Base-by-base conservation (phyloP, 2,888 invertebrate genomes). In the Chorisops tibialis region DNA sequence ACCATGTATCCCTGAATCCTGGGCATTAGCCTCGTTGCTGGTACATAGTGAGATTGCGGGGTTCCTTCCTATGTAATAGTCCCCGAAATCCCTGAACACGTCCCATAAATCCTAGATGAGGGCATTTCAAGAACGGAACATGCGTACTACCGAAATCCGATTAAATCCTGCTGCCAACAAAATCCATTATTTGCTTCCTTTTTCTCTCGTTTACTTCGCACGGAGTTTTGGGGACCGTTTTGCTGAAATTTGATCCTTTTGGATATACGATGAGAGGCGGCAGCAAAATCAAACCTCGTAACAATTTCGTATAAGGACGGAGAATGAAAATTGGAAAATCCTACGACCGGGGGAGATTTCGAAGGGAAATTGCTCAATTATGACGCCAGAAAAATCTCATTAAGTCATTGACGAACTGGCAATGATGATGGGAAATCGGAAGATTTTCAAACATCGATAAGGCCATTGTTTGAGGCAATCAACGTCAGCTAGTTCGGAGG, bases 331-430 rank as follows among this genome's bases (percentile, higher is more conserved):
- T n/a, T n/a, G n/a, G 30, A 30, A 30, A 30, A 30, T 30, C 38
- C 48, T 39, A 49, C 48, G 49, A 59, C 19, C 21, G 59, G 59
- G 59, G 59, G 30, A 30, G 9, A 60, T 54, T 60, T 54, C 60
- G 59, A 59, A 49, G 52, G 59, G 59, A 63, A 63, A 60, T 59
- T 63, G 54, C 54, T 47, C 63, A 63, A 60, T 63, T 63, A 60
- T 47, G 56, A 50, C 52, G 48, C 52, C 48, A 43, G 54, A 47
- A 56, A 61, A 63, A 63, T 59, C 63, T 60, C 59, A 54, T 63
- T 54, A 63, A 63, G 35, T 24, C 14, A 14, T 11, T 39, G 49
- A 22, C 48, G 38, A 41, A 37, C 43, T 50, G 37, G 12, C 19
- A 16, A 19, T 48, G 50, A 52, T 37, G 19, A 52, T 59, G 43